These are phyloP conservation scores for Pheosia gnoma DNA, from an alignment of 2,888 invertebrate species.

Conservation along the genomic window DNA sequence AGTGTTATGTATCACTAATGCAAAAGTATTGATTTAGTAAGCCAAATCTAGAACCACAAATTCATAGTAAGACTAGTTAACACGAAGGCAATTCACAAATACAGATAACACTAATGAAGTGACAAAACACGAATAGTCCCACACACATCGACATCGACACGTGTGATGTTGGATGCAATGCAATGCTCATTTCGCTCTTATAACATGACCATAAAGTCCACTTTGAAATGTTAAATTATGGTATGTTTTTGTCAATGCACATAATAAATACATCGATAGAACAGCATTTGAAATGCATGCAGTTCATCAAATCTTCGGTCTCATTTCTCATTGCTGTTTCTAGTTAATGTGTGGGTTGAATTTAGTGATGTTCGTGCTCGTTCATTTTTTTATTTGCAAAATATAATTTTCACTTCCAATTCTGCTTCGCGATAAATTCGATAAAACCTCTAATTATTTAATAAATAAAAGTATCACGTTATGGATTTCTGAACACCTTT, in stretches of 20 bases:
- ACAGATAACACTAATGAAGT: constrained; percentile 62
- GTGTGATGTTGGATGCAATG: constrained; percentile 29
- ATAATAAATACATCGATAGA: constrained; percentile 70
- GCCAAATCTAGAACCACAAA: constrained; percentile 5
- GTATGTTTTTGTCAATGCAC: constrained; percentile 29
- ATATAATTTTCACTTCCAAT: no score
- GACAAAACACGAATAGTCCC: constrained; percentile 62
- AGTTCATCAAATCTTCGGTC: constrained; percentile 74
- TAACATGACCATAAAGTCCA: constrained; percentile 25
- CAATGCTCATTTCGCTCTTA: constrained; percentile 22
- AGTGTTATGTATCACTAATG: no score
- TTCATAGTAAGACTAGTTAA: constrained; percentile 33
- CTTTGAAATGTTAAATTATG: constrained; percentile 19
- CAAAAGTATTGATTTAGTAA: not conserved
- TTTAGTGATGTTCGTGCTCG: constrained; percentile 27
- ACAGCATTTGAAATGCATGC: constrained; percentile 62
- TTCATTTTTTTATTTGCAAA: no score
- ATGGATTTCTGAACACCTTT: no score
- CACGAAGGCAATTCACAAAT: constrained; percentile 47
- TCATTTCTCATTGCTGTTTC: constrained; percentile 68
- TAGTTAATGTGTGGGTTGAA: constrained; percentile 22
- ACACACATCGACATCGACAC: constrained; percentile 65
- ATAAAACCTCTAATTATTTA: no score
- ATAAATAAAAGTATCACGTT: no score
- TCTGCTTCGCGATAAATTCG: no score